Percentiles rank a stretch among this genome's conserved stretches.
phyloP scores from a whole-genome alignment of 1,140 invertebrate genomes.

The Teleogryllus occipitalis region DNA sequence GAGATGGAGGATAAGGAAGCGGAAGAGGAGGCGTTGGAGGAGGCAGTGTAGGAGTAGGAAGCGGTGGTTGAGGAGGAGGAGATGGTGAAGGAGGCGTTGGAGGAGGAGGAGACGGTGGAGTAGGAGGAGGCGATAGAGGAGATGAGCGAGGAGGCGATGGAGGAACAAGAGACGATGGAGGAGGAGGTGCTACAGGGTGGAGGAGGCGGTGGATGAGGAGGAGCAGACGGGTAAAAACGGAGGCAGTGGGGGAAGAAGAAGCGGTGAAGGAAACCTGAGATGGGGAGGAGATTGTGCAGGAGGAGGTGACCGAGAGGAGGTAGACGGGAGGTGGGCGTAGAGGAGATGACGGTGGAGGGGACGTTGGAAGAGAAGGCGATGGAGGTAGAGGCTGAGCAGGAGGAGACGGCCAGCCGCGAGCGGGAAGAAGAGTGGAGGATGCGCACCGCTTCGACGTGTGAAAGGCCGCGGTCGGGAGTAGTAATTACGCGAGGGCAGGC shows the following conservation, averaged over 20 bases:
- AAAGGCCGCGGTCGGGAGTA: no score
- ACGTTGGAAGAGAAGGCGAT: no score
- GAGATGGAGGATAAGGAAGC: background rate
- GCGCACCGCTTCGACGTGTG: background rate
- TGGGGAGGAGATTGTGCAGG: no score
- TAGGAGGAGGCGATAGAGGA: background rate
- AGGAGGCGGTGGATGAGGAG: background rate
- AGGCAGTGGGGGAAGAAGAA: background rate
- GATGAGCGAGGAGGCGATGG: no score
- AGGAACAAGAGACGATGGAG: background rate
- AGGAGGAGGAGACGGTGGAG: background rate
- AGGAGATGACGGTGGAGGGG: no score
- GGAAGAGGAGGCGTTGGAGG: background rate
- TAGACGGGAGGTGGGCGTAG: no score
- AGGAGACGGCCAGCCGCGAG: background rate
- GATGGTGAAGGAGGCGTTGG: background rate
- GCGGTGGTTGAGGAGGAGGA: background rate
- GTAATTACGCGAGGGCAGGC: no score
- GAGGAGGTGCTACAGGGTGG: background rate
- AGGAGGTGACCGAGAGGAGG: no score
- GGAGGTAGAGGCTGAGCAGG: background rate
- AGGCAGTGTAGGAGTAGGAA: background rate
- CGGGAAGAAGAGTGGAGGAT: background rate
- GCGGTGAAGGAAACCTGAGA: background rate
- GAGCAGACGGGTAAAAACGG: background rate